These are phyloP conservation scores for Salvelinus fontinalis DNA, from an alignment of 2,113 vertebrate species.

Conservation along the genomic window DNA sequence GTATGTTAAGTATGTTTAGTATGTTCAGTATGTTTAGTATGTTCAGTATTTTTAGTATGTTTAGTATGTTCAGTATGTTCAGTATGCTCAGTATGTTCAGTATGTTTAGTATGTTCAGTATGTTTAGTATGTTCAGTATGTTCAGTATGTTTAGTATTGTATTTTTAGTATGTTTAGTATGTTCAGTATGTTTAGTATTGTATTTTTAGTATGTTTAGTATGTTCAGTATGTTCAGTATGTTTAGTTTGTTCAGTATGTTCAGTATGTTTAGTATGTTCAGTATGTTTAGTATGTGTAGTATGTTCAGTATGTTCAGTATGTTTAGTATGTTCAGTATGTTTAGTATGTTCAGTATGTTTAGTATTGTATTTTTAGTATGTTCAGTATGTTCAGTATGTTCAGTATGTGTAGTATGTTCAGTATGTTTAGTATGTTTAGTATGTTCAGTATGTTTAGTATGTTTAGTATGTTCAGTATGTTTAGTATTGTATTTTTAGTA, in stretches of 20 bases:
- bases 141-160: slow-evolving; percentile 79
- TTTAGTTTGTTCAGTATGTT: slow-evolving; percentile 77
- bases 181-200: slow-evolving; percentile 84
- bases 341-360: slow-evolving; percentile 83
- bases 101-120: slow-evolving; percentile 81
- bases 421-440: slow-evolving; percentile 83
- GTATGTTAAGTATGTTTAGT: slow-evolving; percentile 68
- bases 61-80: slow-evolving; percentile 73
- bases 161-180: slow-evolving; percentile 78
- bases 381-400: slow-evolving; percentile 82
- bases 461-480: slow-evolving; percentile 83
- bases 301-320: slow-evolving; percentile 78
- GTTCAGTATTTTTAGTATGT: slow-evolving; percentile 83
- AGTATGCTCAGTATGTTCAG: slow-evolving; percentile 69
- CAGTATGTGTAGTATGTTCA: slow-evolving; percentile 79
- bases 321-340: slow-evolving; percentile 83
- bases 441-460: slow-evolving; percentile 70
- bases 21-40: slow-evolving; percentile 83
- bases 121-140: slow-evolving; percentile 82
- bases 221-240: slow-evolving; percentile 81
- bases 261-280: slow-evolving; percentile 83
- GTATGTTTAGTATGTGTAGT: slow-evolving; percentile 82
- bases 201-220: slow-evolving; percentile 83
- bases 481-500: too few species aligned
- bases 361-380: slow-evolving; percentile 83